Evolutionary conservation across 2,797 vertebrate genomes (phyloP), one percentile per base, ranked within the genome.

Genomic region (Lates japonicus): DNA sequence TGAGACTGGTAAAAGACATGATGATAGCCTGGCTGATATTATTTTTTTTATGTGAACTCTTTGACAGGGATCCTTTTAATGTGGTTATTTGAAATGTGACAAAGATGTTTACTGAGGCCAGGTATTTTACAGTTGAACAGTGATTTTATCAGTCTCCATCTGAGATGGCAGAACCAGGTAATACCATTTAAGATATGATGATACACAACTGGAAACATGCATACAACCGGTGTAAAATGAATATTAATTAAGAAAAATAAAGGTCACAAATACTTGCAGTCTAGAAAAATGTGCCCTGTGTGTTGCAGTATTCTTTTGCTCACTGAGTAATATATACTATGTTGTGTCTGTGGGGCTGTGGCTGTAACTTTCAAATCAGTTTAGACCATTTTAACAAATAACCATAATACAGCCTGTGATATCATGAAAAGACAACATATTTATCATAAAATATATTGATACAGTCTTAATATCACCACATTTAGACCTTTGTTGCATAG

Each of bases 391-490:
- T 5, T 52, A 63, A 35, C 6, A 2, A 46, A 16, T 22, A 35
- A 25, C 14, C 51, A 4, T 44, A 65, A 67, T 17, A 41, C 22
- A 69, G 7, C 6, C 25, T 51, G 20, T 48, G 14, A 51, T n/a
- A 37, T 76, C 25, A 70, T 11, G 14, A 52, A 62, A 75, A 55
- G 29, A 22, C 7, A 52, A 10, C 33, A 41, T 49, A 22, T 12
- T 35, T 10, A 54, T 52, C 44, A 1, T 14, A 29, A 16, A 73
- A 16, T n/a, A 37, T 25, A n/a, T 10, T 52, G 8, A 65, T 62
- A 12, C 17, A 61, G 7, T 74, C 48, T 69, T 74, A 16, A 25
- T 72, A 37, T 49, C 7, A 29, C n/a, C 19, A 57, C 59, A 70
- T 44, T 66, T 14, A 20, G 10, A 74, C 6, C 2, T 48, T 55